phyloP scores from a whole-genome alignment of 2,797 vertebrate species.

The Anniella stebbinsi region DNA sequence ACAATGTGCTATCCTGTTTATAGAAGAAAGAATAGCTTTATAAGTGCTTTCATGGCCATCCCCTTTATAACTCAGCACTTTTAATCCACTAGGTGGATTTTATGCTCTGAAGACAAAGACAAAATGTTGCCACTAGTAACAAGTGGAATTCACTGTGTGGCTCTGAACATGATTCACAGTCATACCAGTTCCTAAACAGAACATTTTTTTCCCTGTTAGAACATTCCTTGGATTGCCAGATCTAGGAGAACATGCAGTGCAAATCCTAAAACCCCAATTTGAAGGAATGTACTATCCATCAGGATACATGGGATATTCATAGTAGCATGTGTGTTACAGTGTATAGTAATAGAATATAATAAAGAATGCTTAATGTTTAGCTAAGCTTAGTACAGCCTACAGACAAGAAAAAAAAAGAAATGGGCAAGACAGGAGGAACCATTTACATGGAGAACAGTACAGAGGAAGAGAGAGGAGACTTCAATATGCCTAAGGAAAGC shows the following conservation, averaged over 20 bases:
- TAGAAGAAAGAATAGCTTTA: not conserved
- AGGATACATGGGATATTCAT: constrained; percentile 1
- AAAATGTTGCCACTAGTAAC: not conserved
- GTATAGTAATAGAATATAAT: not conserved
- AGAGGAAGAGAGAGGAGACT: constrained; percentile 38
- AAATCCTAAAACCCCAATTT: constrained; percentile 41
- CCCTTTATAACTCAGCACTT: constrained; percentile 17
- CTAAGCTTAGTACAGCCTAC: constrained; percentile 49
- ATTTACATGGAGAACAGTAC: constrained; percentile 37
- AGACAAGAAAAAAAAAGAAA: constrained; percentile 53
- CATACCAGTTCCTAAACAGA: constrained; percentile 21
- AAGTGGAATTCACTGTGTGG: not conserved
- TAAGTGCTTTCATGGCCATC: not conserved
- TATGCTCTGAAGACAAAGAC: constrained; percentile 30
- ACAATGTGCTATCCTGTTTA: not conserved
- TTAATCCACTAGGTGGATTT: constrained; percentile 16
- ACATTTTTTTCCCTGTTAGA: not conserved
- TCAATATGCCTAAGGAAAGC: constrained; percentile 50
- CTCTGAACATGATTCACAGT: not conserved
- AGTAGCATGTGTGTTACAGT: not conserved
- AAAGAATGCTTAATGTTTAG: constrained; percentile 12
- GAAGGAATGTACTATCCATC: constrained; percentile 47
- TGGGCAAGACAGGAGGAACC: constrained; percentile 44
- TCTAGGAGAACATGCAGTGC: constrained; percentile 32
- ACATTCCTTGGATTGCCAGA: constrained; percentile 25